A percentile compares a stretch with the other conserved stretches of the same genome.
phyloP scores from a whole-genome alignment of 2,797 vertebrate species.

The Huso huso region DNA sequence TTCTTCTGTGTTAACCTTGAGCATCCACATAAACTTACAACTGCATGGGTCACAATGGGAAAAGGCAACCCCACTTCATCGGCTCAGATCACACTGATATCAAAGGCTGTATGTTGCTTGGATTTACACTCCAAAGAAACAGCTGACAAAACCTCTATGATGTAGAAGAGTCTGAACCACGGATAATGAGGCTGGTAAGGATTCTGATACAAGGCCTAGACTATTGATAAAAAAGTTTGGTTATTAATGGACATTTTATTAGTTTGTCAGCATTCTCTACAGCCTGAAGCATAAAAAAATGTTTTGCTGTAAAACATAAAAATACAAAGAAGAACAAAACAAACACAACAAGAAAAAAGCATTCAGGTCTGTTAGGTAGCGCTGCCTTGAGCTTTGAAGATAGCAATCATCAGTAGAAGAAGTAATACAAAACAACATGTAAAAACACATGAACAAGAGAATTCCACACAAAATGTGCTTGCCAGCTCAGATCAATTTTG shows the following conservation, averaged over 20 bases:
- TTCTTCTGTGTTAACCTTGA: background rate
- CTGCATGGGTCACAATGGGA: background rate
- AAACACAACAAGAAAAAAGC: too few relatives aligned
- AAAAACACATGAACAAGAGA: slow-evolving; percentile 26
- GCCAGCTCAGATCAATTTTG: slow-evolving; percentile 46
- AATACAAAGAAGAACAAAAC: background rate
- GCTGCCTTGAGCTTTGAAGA: background rate
- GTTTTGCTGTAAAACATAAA: background rate
- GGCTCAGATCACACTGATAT: background rate
- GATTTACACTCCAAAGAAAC: background rate
- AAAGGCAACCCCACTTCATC: background rate
- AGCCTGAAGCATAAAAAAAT: background rate
- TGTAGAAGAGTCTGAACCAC: too few relatives aligned
- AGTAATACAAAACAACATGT: slow-evolving; percentile 12
- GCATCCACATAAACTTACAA: background rate
- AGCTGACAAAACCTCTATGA: background rate
- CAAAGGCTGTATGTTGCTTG: background rate
- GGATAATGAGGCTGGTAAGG: too few relatives aligned
- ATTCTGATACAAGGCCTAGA: too few relatives aligned
- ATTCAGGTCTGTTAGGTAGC: too few relatives aligned
- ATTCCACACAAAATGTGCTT: slow-evolving; percentile 50
- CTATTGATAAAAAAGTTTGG: too few relatives aligned
- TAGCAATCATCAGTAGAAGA: background rate
- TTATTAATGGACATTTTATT: too few relatives aligned
- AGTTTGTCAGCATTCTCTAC: too few relatives aligned